Evolutionary conservation across 2,113 vertebrate species (phyloP), one percentile per base, ranked within the genome.

Genomic region (Ptyas mucosa): DNA sequence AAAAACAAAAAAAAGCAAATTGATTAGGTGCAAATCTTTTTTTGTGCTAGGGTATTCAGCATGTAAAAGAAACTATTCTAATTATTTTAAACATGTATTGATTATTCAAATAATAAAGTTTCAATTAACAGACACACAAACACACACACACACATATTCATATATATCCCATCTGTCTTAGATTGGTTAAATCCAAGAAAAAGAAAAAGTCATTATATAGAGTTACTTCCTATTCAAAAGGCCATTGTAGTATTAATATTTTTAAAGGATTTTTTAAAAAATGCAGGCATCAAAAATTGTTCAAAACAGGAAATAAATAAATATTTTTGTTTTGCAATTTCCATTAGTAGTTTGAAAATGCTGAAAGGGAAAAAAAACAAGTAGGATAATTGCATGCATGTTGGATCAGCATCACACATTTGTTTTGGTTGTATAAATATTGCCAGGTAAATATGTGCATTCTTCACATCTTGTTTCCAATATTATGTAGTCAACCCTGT

Each of bases 201-300:
- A 85, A 94, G 87, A 88, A 87, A 96, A 93, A 95, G 94, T 91
- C 95, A 94, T 95, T 94, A 95, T 89, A 12, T 92, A 87, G 92
- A 91, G 69, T 91, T 34, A 86, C 10, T 94, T 75, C 5, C n/a
- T 75, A 18, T 34, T 69, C 2, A 0, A 69, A 69, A 69, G 12
- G 12, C 1, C 64, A n/a, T 34, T 34, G 29, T 69, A 7, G 29
- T 7, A 69, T 15, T 69, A n/a, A 69, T 69, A 69, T 69, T 95
- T 93, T 87, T 93, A 91, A 39, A 95, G 64, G 52, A 85, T 91
- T 92, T 92, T 95, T 95, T 91, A 95, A 95, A 96, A 96, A 92
- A 18, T 55, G 23, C 29, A 29, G 51, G 52, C 87, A 55, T 49
- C 24, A 91, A 88, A 93, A 20, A 10, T 93, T n/a, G 94, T 64